These are phyloP conservation scores for Botrylloides violaceus DNA, from an alignment of 23 tunicate genomes.

Conservation along the genomic window DNA sequence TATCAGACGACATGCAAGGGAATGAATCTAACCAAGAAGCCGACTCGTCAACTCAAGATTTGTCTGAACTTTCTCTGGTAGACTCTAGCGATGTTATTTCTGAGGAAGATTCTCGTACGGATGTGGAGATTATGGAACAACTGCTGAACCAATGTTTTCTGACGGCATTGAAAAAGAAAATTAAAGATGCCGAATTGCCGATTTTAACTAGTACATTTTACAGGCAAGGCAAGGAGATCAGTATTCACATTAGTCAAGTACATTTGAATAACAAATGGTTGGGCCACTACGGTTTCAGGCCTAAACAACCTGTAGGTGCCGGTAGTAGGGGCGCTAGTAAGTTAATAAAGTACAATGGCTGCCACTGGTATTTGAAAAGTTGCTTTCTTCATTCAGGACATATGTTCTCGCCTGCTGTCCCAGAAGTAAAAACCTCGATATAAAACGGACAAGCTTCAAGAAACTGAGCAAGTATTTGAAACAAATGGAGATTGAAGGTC, in stretches of 20 bases:
- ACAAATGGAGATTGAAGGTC: conserved; percentile 18
- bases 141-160: conserved; percentile 55
- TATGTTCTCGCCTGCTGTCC: conserved; percentile 69
- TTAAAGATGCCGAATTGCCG: conserved; percentile 79
- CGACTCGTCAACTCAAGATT: not conserved
- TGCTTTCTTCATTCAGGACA: conserved; percentile 22
- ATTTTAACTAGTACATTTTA: conserved; percentile 78
- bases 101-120: conserved; percentile 4
- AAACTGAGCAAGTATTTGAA: conserved; percentile 76
- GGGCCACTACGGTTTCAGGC: not conserved
- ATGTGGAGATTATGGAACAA: conserved; percentile 54
- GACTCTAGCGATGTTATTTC: not conserved
- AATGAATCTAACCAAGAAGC: not conserved
- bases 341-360: not conserved
- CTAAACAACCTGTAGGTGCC: not conserved
- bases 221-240: conserved; percentile 44
- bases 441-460: conserved; percentile 66
- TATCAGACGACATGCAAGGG: too few species aligned
- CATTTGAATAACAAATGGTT: not conserved
- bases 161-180: conserved; percentile 61
- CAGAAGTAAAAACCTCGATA: conserved; percentile 32
- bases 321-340: not conserved
- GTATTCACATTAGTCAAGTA: not conserved
- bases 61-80: not conserved
- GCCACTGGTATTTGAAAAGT: too few species aligned